Evolutionary conservation across 2,888 invertebrate species (phyloP), one percentile per base, ranked within the genome.

Genomic region (Lasioglossum morio): DNA sequence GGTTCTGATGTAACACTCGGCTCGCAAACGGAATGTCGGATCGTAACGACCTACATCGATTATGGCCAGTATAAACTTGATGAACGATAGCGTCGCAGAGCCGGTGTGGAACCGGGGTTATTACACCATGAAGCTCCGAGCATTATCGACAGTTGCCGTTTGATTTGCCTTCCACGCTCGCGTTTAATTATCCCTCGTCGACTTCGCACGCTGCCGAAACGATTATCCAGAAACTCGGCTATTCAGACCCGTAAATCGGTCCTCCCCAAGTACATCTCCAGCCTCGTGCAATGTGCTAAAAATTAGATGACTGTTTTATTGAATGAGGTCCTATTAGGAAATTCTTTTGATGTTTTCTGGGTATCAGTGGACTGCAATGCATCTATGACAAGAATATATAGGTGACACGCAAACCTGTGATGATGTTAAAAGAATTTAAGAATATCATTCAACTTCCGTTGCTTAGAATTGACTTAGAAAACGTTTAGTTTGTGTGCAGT

Each of bases 41-140:
- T 40, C 40, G 70, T 40, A n/a, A 70, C 60, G 77, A 81, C 81
- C 86, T 34, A 81, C 74, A 82, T 87, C 60, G 75, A 79, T 85
- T 79, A 79, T 63, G 73, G 23, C 14, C 57, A n/a, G 48, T 34
- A 57, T 63, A 46, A 79, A 53, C 23, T 70, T 63, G 86, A 86
- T 86, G 77, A 75, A 77, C 34, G 77, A 79, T 83, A 86, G 30
- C 34, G 30, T 83, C 79, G 69, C 43, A 30, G 30, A 46, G 81
- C 19, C 57, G n/a, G 14, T 48, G 57, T 30, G 37, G 48, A 63
- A 8, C 79, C 34, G 76, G 40, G 76, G 82, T 87, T 86, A 82
- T 79, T 73, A 79, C 43, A 72, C 46, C 66, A 30, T 12, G 70
- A 30, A 72, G 75, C 23, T 57, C 12, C 12, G 48, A 43, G 43